Conservation (phyloP, 1,140 invertebrate genomes). For the Ips typographus region DNA sequence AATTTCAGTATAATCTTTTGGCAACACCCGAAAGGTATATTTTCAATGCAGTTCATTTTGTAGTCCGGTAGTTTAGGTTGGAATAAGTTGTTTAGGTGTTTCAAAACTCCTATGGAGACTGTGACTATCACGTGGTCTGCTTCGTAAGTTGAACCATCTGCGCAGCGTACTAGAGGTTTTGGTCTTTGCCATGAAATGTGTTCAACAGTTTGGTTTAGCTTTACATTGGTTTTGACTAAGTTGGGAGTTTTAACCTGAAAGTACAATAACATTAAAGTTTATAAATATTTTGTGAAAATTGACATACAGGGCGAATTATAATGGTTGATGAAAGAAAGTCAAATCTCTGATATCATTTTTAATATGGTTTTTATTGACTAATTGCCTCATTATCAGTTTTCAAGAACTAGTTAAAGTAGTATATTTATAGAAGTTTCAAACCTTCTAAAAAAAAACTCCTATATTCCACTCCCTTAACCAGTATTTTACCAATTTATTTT, state of each 20-base stretch:
- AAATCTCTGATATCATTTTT: too few species aligned
- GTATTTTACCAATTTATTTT: too few species aligned
- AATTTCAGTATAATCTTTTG: conserved; percentile 79
- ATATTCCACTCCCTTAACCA: too few species aligned
- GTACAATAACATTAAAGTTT: neutral
- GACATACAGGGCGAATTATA: too few species aligned
- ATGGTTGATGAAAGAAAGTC: too few species aligned
- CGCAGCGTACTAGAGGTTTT: conserved; percentile 39
- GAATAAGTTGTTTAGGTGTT: conserved; percentile 62
- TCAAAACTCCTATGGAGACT: conserved; percentile 68
- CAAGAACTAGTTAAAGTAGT: neutral
- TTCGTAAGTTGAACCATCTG: conserved; percentile 59
- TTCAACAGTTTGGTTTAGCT: conserved; percentile 55
- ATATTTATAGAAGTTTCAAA: too few species aligned
- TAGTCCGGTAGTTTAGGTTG: conserved; percentile 60
- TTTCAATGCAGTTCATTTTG: conserved; percentile 64
- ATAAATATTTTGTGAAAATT: too few species aligned
- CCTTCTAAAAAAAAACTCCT: too few species aligned
- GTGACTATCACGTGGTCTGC: conserved; percentile 71
- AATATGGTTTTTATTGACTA: neutral
- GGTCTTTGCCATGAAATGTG: conserved; percentile 54
- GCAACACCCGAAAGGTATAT: conserved; percentile 69
- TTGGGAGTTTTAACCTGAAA: conserved; percentile 32
- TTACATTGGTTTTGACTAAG: conserved; percentile 50
- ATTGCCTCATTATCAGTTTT: neutral